A percentile compares a stretch with the other conserved stretches of the same genome.
Evolutionary conservation across 2,888 invertebrate genomes (phyloP).

Genomic region (Cephonodes hylas): DNA sequence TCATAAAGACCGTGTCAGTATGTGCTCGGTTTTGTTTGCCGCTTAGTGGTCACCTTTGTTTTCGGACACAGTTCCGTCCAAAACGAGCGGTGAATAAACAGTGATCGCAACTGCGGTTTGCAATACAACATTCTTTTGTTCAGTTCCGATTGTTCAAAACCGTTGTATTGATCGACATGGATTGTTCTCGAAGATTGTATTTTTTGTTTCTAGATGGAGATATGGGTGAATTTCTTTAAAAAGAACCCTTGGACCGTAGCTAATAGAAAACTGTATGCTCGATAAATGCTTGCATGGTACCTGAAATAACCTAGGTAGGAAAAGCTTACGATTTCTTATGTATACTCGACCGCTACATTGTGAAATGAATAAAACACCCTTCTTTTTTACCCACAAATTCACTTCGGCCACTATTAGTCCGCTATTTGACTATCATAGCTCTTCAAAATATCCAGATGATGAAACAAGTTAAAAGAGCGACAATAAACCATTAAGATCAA

Average conservation of each 20-base stretch:
- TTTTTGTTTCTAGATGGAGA: not conserved
- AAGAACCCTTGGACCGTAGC: not conserved
- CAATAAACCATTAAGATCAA: too few relatives aligned
- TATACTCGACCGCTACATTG: too few relatives aligned
- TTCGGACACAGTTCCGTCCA: not conserved
- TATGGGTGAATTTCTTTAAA: not conserved
- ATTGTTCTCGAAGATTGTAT: not conserved
- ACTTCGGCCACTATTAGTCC: too few relatives aligned
- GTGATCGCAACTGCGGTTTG: not conserved
- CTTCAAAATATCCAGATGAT: too few relatives aligned
- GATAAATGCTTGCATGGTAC: not conserved
- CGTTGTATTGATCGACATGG: not conserved
- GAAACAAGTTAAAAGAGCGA: too few relatives aligned
- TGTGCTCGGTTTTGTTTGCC: conserved; percentile 8
- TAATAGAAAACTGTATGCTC: not conserved
- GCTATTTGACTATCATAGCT: too few relatives aligned
- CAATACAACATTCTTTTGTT: not conserved
- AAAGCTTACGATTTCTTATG: too few relatives aligned
- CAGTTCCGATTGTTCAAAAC: not conserved
- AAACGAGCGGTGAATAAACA: not conserved
- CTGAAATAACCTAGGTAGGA: too few relatives aligned
- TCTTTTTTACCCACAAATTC: too few relatives aligned
- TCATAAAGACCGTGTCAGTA: conserved; percentile 8
- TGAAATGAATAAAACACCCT: too few relatives aligned
- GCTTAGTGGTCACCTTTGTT: not conserved